Percentiles rank a stretch among this genome's conserved stretches.
phyloP scores from a whole-genome alignment of 2,888 invertebrate species.

The Thera obeliscata region DNA sequence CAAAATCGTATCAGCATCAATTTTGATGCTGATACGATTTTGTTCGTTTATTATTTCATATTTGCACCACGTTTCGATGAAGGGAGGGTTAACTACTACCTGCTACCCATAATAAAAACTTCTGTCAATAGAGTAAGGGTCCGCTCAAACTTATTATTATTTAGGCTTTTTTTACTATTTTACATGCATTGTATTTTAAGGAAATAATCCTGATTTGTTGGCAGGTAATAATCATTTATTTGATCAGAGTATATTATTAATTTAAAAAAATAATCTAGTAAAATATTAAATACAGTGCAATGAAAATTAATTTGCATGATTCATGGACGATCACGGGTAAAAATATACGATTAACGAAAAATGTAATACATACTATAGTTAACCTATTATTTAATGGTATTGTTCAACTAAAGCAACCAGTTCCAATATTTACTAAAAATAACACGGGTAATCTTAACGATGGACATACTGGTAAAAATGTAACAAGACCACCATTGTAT shows the following conservation, averaged over 20 bases:
- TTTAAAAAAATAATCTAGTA: too few relatives aligned
- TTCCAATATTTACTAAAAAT: background rate
- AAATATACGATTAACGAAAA: background rate
- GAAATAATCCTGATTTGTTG: too few relatives aligned
- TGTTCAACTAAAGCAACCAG: background rate
- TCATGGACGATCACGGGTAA: too few relatives aligned
- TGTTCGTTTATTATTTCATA: constrained; percentile 49
- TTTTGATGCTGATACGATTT: too few relatives aligned
- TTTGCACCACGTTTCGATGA: constrained; percentile 59
- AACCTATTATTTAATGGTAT: background rate
- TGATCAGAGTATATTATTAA: too few relatives aligned
- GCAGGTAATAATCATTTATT: too few relatives aligned
- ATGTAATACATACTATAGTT: too few relatives aligned
- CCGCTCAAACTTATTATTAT: constrained; percentile 49
- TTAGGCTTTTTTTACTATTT: constrained; percentile 9
- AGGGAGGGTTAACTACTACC: constrained; percentile 72
- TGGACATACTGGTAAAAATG: constrained; percentile 14
- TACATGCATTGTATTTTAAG: background rate
- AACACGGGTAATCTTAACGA: constrained; percentile 7
- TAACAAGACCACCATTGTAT: constrained; percentile 43
- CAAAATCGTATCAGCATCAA: constrained; percentile 48
- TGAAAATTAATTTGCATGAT: too few relatives aligned
- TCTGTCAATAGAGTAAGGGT: constrained; percentile 65
- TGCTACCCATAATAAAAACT: constrained; percentile 72
- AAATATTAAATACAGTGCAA: too few relatives aligned